Evolutionary conservation across 2,797 vertebrate genomes (phyloP).

Genomic region (Pangasius sanitwongsei): DNA sequence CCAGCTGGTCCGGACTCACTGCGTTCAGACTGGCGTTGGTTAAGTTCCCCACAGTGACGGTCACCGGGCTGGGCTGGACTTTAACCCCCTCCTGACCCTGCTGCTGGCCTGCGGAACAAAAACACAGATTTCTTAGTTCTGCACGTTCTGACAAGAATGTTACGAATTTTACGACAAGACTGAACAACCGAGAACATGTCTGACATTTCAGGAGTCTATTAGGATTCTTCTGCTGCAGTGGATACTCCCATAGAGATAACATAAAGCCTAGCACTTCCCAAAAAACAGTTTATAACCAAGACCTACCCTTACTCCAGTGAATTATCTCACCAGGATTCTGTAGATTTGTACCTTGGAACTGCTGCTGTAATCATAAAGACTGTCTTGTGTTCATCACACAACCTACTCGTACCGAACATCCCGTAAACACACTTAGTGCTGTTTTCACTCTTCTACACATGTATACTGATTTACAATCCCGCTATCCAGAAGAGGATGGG

Average conservation of each 20-base stretch:
- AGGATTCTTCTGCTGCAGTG: not conserved
- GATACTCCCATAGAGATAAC: not conserved
- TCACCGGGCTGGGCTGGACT: conserved; percentile 90
- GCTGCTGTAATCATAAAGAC: not conserved
- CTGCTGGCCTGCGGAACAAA: conserved; percentile 83
- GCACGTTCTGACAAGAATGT: not conserved
- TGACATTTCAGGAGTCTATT: not conserved
- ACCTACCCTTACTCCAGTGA: not conserved
- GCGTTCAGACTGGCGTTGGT: conserved; percentile 87
- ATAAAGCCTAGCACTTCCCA: not conserved
- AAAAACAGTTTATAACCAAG: not conserved
- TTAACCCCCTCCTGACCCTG: conserved; percentile 93
- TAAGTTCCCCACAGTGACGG: conserved; percentile 90
- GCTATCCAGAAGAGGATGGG: not conserved
- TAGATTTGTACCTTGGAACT: not conserved
- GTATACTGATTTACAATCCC: not conserved
- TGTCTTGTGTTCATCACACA: not conserved
- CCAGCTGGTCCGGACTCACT: conserved; percentile 94
- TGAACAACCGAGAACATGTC: not conserved
- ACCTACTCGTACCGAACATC: not conserved
- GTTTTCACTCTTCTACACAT: not conserved
- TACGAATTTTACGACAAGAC: not conserved
- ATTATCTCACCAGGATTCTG: not conserved
- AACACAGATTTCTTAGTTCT: too few relatives aligned
- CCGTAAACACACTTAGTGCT: not conserved